Base-by-base conservation (phyloP, 1,140 invertebrate genomes). In the Lordiphosa collinella region DNA sequence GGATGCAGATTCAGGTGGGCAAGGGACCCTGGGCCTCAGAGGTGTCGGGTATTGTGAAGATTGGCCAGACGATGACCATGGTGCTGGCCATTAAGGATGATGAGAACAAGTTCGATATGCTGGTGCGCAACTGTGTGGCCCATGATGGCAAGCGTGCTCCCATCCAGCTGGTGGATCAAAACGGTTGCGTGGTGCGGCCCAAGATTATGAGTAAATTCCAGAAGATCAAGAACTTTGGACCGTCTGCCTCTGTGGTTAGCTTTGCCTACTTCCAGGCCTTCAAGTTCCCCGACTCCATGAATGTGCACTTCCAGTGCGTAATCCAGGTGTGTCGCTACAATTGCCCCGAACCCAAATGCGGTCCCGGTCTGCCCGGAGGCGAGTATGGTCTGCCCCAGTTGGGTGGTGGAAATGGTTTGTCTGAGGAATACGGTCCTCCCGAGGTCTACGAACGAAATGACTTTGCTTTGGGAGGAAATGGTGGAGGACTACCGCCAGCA, bases 261-360 rank as follows among this genome's bases (percentile, higher is more conserved):
- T 98, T 97, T 82, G 96, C 97, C 2, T 97, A 98, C 90, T 98
- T 98, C 94, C 95, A 97, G 90, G 96, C 96, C 1, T 98, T 98
- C 90, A 98, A 98, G 89, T 98, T 98, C 93, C 96, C 96, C 0
- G 96, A 98, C 88, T 97, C 96, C 8, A 98, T 98, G 96, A 97
- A 98, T 85, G 96, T 98, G 1, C 96, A 97, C 91, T 98, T 98
- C 94, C 97, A 98, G 89, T 98, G 96, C 86, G 96, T 97, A 1
- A 98, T 98, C 69, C 96, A 98, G 91, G 96, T 98, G 2, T 98
- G 96, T 72, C 92, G 96, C 55, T 96, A 96, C 89, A 96, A 97
- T 85, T 98, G 96, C 84, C 96, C 96, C 1, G 96, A 97, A 72
- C 96, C 96, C 1, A 96, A 96, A 90, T 97, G 95, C 87, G 91